phyloP scores from a whole-genome alignment of 2,888 invertebrate species.

The Venustoraphidia nigricollis region DNA sequence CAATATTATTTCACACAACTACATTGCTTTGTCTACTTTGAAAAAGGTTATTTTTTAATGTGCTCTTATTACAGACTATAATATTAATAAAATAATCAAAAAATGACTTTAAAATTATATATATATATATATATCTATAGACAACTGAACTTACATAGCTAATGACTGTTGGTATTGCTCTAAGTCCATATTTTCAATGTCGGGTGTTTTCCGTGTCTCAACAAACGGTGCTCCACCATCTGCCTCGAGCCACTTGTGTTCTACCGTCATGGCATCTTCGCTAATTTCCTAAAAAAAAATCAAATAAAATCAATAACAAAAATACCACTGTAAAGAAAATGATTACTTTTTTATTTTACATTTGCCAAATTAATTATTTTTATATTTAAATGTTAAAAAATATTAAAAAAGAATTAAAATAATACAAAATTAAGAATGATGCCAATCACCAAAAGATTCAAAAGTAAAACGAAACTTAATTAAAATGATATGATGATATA shows the following conservation, averaged over 20 bases:
- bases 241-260: constrained; percentile 50
- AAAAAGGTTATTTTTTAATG: no score
- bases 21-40: no score
- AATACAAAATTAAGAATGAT: no score
- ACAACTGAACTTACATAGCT: constrained; percentile 47
- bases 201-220: constrained; percentile 53
- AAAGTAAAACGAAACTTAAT: no score
- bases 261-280: constrained; percentile 38
- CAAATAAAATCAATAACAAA: background rate
- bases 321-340: background rate
- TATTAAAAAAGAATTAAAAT: background rate
- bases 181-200: constrained; percentile 67
- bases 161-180: constrained; percentile 47
- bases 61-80: no score
- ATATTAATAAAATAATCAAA: no score
- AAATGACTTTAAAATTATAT: no score
- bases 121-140: no score
- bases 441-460: no score
- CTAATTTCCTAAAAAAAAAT: constrained; percentile 34
- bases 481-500: no score
- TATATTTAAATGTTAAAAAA: background rate
- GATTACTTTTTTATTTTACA: background rate
- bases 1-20: no score
- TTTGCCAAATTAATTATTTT: no score
- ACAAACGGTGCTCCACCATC: constrained; percentile 37